Percentiles rank a stretch among this genome's conserved stretches.
These are phyloP conservation scores for Scaptomyza montana DNA, from an alignment of 1,140 invertebrate genomes.

Conservation along the genomic window DNA sequence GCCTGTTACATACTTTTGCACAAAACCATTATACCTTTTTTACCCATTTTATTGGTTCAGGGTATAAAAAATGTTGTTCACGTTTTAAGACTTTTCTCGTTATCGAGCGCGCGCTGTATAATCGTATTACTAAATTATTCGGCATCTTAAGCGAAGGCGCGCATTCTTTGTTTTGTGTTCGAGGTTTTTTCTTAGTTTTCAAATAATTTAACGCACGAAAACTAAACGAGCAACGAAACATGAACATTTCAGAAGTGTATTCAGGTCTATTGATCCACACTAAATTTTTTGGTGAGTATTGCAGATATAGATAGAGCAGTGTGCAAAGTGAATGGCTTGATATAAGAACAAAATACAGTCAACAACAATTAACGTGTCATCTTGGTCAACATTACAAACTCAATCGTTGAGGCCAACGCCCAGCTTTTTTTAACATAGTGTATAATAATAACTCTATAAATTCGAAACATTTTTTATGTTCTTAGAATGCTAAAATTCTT, in stretches of 20 bases:
- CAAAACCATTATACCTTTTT: too few relatives aligned
- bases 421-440: background rate
- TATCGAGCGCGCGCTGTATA: too few relatives aligned
- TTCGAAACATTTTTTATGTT: conserved; percentile 1
- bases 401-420: too few relatives aligned
- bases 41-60: too few relatives aligned
- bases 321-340: background rate
- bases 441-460: background rate
- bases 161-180: conserved; percentile 23
- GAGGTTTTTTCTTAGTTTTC: conserved; percentile 18
- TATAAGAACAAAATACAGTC: background rate
- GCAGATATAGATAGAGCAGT: background rate
- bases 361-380: background rate
- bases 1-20: too few relatives aligned
- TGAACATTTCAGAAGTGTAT: background rate
- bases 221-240: conserved; percentile 63
- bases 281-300: too few relatives aligned
- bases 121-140: background rate
- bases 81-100: too few relatives aligned
- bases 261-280: background rate
- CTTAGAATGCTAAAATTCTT: background rate
- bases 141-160: background rate
- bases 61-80: too few relatives aligned
- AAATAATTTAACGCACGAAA: conserved; percentile 32
- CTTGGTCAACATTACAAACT: too few relatives aligned